Conservation (phyloP, 2,113 vertebrate genomes). For the Tachycineta bicolor region DNA sequence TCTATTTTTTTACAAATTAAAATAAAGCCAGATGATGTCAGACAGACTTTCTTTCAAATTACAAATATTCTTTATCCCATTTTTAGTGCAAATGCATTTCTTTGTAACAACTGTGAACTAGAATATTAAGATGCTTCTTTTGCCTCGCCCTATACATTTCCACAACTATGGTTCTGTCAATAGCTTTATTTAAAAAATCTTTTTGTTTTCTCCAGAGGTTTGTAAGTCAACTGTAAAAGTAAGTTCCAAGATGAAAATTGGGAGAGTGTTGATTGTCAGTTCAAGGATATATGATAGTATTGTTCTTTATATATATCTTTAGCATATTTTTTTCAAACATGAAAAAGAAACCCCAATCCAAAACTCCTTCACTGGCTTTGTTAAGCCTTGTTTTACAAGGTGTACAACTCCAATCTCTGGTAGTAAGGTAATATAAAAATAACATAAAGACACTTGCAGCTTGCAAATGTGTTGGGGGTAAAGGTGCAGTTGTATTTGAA, state of each 20-base stretch:
- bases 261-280: not conserved
- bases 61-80: not conserved
- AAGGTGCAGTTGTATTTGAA: not conserved
- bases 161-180: not conserved
- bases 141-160: not conserved
- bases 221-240: not conserved
- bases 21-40: not conserved
- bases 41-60: not conserved
- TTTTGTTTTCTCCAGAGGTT: not conserved
- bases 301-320: not conserved
- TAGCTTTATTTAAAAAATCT: not conserved
- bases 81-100: not conserved
- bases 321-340: not conserved
- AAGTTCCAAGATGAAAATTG: not conserved
- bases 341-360: not conserved
- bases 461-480: not conserved
- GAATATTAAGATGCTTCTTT: not conserved
- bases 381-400: not conserved
- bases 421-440: not conserved
- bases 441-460: not conserved
- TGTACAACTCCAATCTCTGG: not conserved
- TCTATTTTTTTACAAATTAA: not conserved
- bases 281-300: not conserved
- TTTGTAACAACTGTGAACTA: not conserved
- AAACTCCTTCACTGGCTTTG: not conserved